Percentiles rank a stretch among this genome's conserved stretches.
phyloP scores from a whole-genome alignment of 2,888 invertebrate species.

The Penaeus monodon region DNA sequence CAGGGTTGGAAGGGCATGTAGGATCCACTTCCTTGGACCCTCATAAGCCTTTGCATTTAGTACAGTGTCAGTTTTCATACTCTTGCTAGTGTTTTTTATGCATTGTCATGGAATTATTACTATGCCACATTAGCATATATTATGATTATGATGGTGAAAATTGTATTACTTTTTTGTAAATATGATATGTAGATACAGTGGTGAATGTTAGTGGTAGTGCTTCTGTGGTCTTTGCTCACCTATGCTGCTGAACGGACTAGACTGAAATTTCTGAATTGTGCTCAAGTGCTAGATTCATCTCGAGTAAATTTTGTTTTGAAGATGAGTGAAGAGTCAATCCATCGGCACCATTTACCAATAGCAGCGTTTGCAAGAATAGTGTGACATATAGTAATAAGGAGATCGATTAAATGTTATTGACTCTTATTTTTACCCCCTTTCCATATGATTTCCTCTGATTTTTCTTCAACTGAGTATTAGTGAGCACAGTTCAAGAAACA shows the following conservation, averaged over 20 bases:
- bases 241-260: conserved; percentile 51
- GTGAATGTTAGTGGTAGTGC: conserved; percentile 59
- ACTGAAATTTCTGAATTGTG: conserved; percentile 38
- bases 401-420: too few species aligned
- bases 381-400: too few species aligned
- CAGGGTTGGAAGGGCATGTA: conserved; percentile 42
- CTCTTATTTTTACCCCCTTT: too few species aligned
- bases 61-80: conserved; percentile 58
- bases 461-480: too few species aligned
- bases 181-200: conserved; percentile 56
- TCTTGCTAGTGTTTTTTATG: conserved; percentile 59
- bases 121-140: conserved; percentile 57
- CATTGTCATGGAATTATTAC: conserved; percentile 54
- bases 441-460: too few species aligned
- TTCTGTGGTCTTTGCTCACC: conserved; percentile 62
- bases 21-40: conserved; percentile 39
- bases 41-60: conserved; percentile 60
- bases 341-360: too few species aligned
- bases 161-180: conserved; percentile 32
- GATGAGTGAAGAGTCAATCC: too few species aligned
- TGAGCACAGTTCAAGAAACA: conserved; percentile 40
- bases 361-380: too few species aligned
- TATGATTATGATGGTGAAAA: conserved; percentile 44
- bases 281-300: conserved; percentile 1
- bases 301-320: too few species aligned